Percentiles rank a stretch among this genome's conserved stretches.
Evolutionary conservation across 2,888 invertebrate genomes (phyloP).

Genomic region (Rhimphoctona megacephalus): DNA sequence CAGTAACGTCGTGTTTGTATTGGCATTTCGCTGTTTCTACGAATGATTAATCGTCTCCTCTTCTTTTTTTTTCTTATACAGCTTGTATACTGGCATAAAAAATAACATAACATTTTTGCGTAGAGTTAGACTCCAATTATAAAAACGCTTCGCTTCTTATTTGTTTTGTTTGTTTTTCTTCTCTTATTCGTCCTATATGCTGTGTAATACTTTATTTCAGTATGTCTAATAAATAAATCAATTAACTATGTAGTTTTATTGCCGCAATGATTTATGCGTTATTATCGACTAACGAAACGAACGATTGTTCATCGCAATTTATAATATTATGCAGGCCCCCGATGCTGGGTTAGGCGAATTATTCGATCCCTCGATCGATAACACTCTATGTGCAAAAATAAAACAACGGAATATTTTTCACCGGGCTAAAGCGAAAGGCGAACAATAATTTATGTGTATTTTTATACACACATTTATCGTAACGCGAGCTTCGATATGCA

Average conservation of each 20-base stretch:
- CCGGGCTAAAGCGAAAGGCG: constrained; percentile 57
- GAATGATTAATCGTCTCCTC: constrained; percentile 37
- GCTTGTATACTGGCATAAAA: constrained; percentile 71
- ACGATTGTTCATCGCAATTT: constrained; percentile 46
- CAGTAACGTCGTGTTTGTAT: constrained; percentile 3
- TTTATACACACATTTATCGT: constrained; percentile 22
- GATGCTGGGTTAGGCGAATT: constrained; percentile 30
- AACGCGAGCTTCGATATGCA: constrained; percentile 35
- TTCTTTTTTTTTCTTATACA: constrained; percentile 42
- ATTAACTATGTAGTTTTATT: constrained; percentile 65
- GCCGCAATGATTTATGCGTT: constrained; percentile 67
- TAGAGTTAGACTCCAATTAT: constrained; percentile 69
- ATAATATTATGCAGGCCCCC: constrained; percentile 41
- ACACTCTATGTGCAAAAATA: constrained; percentile 23
- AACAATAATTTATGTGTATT: constrained; percentile 12
- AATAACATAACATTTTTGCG: constrained; percentile 67
- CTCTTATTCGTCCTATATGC: constrained; percentile 57
- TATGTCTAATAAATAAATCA: constrained; percentile 70
- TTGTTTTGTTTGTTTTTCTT: constrained; percentile 1
- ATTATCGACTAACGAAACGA: constrained; percentile 42
- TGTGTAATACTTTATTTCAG: constrained; percentile 73
- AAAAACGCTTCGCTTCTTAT: constrained; percentile 42
- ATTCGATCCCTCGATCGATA: constrained; percentile 44
- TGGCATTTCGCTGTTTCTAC: constrained; percentile 21
- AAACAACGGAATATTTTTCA: neutral